A percentile compares a stretch with the other conserved stretches of the same genome.
Evolutionary conservation across 2,113 vertebrate genomes (phyloP).

Genomic region (Ramphastos sulfuratus): DNA sequence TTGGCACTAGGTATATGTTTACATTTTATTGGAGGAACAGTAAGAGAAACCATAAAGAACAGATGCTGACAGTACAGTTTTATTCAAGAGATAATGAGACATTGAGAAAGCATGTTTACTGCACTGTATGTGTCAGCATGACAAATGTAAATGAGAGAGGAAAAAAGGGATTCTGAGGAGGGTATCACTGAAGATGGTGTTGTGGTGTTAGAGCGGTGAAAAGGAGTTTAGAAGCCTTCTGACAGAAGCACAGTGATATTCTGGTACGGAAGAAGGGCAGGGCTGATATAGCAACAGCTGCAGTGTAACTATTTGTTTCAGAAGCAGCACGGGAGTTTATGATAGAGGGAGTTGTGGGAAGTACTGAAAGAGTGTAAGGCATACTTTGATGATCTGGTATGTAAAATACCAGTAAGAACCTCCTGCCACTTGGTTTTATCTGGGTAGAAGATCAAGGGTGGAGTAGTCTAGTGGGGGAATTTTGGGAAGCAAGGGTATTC

Average conservation of each 20-base stretch:
- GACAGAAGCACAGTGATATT: not conserved
- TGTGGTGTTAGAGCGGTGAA: not conserved
- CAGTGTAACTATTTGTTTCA: not conserved
- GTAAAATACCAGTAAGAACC: not conserved
- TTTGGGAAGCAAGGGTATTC: not conserved
- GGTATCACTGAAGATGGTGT: not conserved
- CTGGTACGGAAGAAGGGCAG: not conserved
- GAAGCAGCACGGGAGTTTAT: not conserved
- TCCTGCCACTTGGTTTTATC: not conserved
- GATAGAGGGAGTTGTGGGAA: not conserved
- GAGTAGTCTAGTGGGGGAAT: not conserved
- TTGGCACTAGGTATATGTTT: not conserved
- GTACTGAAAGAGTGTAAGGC: not conserved
- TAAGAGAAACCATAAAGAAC: not conserved
- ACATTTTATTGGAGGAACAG: not conserved
- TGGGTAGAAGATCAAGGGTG: too few relatives aligned
- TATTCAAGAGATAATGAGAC: not conserved
- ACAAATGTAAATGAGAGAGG: not conserved
- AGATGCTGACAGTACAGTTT: conserved; percentile 1
- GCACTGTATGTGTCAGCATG: not conserved
- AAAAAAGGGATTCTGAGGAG: not conserved
- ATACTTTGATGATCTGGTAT: too few relatives aligned
- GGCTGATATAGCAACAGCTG: not conserved
- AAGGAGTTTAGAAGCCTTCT: not conserved
- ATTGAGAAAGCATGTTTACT: not conserved